Conservation (phyloP, 2,797 vertebrate genomes). For the Clarias platycephalus region DNA sequence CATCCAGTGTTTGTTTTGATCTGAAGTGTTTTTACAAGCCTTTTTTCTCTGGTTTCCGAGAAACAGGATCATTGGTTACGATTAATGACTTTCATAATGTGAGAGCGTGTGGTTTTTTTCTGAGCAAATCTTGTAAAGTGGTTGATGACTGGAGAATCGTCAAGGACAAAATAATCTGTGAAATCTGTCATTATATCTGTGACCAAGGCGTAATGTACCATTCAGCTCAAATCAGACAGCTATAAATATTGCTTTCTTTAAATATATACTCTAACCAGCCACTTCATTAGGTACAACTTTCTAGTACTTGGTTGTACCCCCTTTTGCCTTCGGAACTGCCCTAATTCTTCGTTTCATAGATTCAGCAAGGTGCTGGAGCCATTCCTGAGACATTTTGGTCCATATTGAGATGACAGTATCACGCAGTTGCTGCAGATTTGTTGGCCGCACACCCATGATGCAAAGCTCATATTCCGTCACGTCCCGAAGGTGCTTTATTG, state of each 20-base stretch:
- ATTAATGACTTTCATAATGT: neutral
- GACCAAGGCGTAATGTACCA: neutral
- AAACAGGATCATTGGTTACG: neutral
- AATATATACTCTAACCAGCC: no score
- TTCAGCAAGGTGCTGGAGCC: no score
- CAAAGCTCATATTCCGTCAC: no score
- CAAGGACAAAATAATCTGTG: neutral
- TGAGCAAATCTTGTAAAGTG: neutral
- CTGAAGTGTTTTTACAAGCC: neutral
- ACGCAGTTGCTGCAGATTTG: no score
- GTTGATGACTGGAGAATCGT: neutral
- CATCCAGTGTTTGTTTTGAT: neutral
- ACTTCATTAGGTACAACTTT: no score
- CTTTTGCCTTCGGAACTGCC: no score
- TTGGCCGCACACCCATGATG: no score
- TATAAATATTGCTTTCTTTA: conserved; percentile 96
- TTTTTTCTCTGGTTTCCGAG: neutral
- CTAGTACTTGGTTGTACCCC: no score
- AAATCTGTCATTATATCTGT: neutral
- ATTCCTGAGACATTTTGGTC: no score
- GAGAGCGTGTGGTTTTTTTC: neutral
- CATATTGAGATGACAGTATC: no score
- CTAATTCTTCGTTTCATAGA: no score
- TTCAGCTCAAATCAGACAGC: conserved; percentile 97
- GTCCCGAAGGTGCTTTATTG: no score